Conservation (phyloP, 1,140 invertebrate species). For the Mamestra configurata region DNA sequence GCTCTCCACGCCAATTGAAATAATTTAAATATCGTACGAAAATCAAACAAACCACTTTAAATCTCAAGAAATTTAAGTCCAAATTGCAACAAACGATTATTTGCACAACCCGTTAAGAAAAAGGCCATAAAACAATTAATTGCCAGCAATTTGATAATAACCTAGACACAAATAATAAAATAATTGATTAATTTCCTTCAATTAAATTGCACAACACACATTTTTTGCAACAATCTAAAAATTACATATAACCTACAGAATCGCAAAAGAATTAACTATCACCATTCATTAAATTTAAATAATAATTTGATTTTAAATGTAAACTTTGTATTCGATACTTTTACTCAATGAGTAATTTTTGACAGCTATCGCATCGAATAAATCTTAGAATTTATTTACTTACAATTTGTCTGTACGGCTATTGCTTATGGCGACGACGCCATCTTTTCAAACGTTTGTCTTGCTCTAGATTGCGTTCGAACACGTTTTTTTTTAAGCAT, state of each 20-base stretch:
- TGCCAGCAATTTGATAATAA: background rate
- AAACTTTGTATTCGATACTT: no score
- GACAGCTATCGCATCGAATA: no score
- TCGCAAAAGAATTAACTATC: background rate
- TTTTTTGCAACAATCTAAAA: conserved; percentile 6
- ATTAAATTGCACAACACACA: conserved; percentile 11
- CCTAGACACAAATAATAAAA: conserved; percentile 6
- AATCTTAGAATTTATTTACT: no score
- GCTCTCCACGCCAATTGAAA: background rate
- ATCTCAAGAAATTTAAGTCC: background rate
- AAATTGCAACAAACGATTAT: background rate
- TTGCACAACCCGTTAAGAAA: background rate
- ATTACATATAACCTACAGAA: background rate
- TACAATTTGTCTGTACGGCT: no score
- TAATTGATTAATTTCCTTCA: conserved; percentile 4
- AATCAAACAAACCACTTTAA: background rate
- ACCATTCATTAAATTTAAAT: no score
- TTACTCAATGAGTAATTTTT: no score
- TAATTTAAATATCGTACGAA: background rate
- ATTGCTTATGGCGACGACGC: no score
- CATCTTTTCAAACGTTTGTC: no score
- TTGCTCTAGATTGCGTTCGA: no score
- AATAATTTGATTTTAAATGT: no score
- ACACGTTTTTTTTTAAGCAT: no score
- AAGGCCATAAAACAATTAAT: background rate